Evolutionary conservation across 2,797 vertebrate genomes (phyloP), one percentile per base, ranked within the genome.

Genomic region (Hapalemur alaotrensis): DNA sequence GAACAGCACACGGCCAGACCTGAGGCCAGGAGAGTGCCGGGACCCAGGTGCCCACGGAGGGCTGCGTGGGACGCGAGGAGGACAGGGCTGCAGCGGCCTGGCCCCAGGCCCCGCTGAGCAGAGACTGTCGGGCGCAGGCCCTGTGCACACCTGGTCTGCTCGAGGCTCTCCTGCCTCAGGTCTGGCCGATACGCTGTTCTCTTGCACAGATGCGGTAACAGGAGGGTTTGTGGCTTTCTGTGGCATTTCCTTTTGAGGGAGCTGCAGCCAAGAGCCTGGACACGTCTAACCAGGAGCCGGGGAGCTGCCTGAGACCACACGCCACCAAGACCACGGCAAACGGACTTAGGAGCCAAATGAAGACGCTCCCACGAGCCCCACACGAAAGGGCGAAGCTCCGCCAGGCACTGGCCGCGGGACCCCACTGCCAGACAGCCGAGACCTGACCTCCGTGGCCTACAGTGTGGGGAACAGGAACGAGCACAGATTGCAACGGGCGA

Each of bases 51-150:
- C n/a, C 18, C 46, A 41, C n/a, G 1, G 3, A n/a, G 22, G 28
- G 35, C 28, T 3, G 3, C 13, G 6, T 0, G 4, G 0, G 25
- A 48, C 17, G 2, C 4, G 10, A 18, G 48, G 17, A 18, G 41
- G 17, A 0, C 72, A 52, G 81, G 23, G 11, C 67, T 22, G 63
- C 4, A 28, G 15, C 32, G 18, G 17, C 59, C 73, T 15, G 59
- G 41, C 41, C 73, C 20, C 41, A 11, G 38, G 6, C 30, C 43
- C 48, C 38, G 3, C 30, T 4, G 14, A 67, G 48, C 59, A 41
- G 18, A 5, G 32, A 30, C 25, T 7, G 2, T 2, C 18, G 18
- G 1, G 12, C 11, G 1, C 61, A 11, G 28, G 3, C 57, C 28
- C 12, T 13, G 12, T 30, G 61, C 28, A 32, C 28, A 32, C 28